Evolutionary conservation across 2,113 vertebrate species (phyloP).

Genomic region (Halcyon malimbica): DNA sequence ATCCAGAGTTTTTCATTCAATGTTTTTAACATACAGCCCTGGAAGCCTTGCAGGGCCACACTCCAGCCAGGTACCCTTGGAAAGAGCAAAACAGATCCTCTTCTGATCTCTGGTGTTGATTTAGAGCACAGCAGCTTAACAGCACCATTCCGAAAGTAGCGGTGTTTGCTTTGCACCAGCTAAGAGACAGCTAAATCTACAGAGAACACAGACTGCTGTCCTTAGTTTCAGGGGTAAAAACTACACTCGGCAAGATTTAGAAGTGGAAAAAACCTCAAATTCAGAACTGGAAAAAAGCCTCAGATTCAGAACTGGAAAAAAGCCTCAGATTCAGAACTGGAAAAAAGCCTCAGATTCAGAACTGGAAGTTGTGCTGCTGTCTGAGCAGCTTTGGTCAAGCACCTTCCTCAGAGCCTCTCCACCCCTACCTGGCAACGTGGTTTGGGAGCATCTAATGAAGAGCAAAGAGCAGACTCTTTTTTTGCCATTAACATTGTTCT

Average conservation of each 20-base stretch:
- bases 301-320: not conserved
- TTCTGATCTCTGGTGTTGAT: not conserved
- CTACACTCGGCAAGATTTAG: not conserved
- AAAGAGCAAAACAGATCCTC: not conserved
- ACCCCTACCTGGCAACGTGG: fast-evolving
- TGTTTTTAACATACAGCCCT: not conserved
- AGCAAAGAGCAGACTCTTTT: not conserved
- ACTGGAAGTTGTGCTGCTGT: not conserved
- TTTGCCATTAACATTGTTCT: not conserved
- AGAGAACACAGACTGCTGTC: not conserved
- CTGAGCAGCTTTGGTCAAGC: not conserved
- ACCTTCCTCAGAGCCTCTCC: not conserved
- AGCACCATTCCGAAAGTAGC: not conserved
- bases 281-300: not conserved
- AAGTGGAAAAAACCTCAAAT: not conserved
- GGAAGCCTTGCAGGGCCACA: not conserved
- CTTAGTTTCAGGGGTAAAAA: not conserved
- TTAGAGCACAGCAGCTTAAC: not conserved
- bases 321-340: not conserved
- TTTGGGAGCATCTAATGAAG: not conserved
- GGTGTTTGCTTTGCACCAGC: not conserved
- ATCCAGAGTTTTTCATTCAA: not conserved
- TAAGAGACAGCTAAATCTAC: not conserved
- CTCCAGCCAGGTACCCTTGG: not conserved
- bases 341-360: not conserved